Base-by-base conservation (phyloP, 2,888 invertebrate genomes). In the Elmis aenea region DNA sequence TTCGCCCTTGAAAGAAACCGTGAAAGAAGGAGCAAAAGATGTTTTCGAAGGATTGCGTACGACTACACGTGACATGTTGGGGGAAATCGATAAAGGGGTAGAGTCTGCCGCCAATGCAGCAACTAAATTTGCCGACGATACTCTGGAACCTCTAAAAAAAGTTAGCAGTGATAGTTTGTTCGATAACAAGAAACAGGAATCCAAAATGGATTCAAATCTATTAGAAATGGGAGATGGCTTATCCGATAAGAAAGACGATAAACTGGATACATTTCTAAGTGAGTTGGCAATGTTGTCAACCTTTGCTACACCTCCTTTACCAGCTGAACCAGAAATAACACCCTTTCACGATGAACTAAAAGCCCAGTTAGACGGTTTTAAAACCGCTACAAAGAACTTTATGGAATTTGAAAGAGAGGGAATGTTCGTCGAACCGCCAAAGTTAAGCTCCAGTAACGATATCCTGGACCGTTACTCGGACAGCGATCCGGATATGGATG, bases 381-480 rank as follows among this genome's bases (percentile, higher is more conserved):
- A 57, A 38, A 22, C 48, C 6, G 51, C 56, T 9, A 57, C 60
- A 23, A 54, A 61, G 41, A 54, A 56, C 32, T 64, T 67, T 47
- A 55, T 66, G 60, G 64, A 65, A 31, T 49, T 46, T 23, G 65
- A 66, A 51, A 52, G 62, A 9, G 58, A 52, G 5, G 41, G 49
- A 15, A 27, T 29, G 12, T n/a, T 36, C n/a, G 29, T 32, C 13
- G 28, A 33, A 4, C 42, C 30, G 23, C 14, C 28, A 5, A 27
- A 42, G 33, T 35, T 13, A 32, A 45, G 45, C 30, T 35, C 48
- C 26, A 50, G 41, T 41, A 52, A 51, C 36, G 64, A 64, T 45
- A 53, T 74, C 33, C 70, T 75, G 18, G 76, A 76, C 58, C 73
- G 71, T 59, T 76, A 75, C 57, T 73, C 75, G 38, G 76, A 76